These are phyloP conservation scores for Crotalus viridis DNA, from an alignment of 2,113 vertebrate genomes.

Conservation along the genomic window DNA sequence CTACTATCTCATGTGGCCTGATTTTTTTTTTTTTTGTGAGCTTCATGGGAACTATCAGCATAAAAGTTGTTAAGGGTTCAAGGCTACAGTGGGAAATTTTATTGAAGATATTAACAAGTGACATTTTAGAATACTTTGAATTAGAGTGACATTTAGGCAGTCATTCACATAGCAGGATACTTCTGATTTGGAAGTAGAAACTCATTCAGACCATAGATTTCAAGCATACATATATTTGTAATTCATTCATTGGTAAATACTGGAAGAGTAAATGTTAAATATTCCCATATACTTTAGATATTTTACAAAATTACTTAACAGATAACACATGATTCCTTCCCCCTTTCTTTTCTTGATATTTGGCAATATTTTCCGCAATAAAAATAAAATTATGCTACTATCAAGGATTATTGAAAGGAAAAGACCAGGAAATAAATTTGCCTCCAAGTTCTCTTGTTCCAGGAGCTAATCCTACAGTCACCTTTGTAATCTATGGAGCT, in stretches of 20 bases:
- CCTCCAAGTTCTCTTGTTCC: not conserved
- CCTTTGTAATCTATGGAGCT: not conserved
- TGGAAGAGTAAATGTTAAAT: not conserved
- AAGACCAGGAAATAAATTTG: not conserved
- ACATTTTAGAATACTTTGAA: slow-evolving; percentile 40
- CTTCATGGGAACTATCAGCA: not conserved
- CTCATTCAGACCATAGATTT: not conserved
- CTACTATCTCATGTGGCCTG: not conserved
- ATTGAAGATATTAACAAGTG: slow-evolving; percentile 21
- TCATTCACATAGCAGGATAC: slow-evolving; percentile 1
- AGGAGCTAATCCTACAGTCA: not conserved
- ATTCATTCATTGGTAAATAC: slow-evolving; percentile 17
- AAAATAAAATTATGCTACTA: not conserved
- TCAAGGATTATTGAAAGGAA: not conserved
- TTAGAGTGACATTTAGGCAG: slow-evolving; percentile 32
- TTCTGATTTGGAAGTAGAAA: not conserved
- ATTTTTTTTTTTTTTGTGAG: too few species aligned
- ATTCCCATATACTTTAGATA: not conserved
- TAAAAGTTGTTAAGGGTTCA: not conserved
- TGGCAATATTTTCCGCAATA: not conserved
- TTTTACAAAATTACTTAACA: not conserved
- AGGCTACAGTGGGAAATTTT: not conserved
- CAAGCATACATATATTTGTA: not conserved
- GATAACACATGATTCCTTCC: not conserved
- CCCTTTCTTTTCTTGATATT: not conserved